These are phyloP conservation scores for Hirtodrosophila confusa DNA, from an alignment of 2,888 invertebrate species.

Conservation along the genomic window DNA sequence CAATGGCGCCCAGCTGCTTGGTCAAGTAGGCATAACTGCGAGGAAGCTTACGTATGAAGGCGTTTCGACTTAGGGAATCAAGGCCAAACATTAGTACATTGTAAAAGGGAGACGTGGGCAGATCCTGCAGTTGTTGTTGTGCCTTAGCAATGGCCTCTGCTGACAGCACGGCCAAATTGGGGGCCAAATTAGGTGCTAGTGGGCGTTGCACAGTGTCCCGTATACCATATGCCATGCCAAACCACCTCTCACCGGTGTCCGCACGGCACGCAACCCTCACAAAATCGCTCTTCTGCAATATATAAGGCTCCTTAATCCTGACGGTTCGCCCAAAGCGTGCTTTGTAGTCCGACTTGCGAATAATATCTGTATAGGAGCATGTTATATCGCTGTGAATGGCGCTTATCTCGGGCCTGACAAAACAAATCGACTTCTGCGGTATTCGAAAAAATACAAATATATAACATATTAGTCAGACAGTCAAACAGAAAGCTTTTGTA, in stretches of 20 bases:
- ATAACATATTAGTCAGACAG: too few relatives aligned
- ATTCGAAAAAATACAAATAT: background rate
- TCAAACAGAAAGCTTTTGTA: too few relatives aligned
- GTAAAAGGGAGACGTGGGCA: slow-evolving; percentile 69
- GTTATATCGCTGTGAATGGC: slow-evolving; percentile 82
- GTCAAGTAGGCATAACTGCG: slow-evolving; percentile 89
- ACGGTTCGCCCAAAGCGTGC: slow-evolving; percentile 85
- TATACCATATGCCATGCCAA: slow-evolving; percentile 87
- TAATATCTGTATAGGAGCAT: slow-evolving; percentile 88
- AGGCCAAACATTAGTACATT: slow-evolving; percentile 94
- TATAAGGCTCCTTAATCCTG: slow-evolving; percentile 86
- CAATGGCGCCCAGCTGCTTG: slow-evolving; percentile 86
- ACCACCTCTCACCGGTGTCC: slow-evolving; percentile 85
- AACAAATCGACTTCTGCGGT: slow-evolving; percentile 82
- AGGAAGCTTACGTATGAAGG: slow-evolving; percentile 91
- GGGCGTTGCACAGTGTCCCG: slow-evolving; percentile 82
- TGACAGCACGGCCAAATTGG: slow-evolving; percentile 60
- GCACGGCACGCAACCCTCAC: slow-evolving; percentile 88
- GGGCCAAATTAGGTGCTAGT: slow-evolving; percentile 54
- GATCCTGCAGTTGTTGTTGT: slow-evolving; percentile 60
- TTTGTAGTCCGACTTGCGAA: slow-evolving; percentile 88
- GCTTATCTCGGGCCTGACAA: slow-evolving; percentile 81
- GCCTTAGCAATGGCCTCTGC: slow-evolving; percentile 62
- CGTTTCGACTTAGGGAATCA: slow-evolving; percentile 94
- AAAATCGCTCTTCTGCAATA: slow-evolving; percentile 88